Percentiles rank a stretch among this genome's conserved stretches.
Conservation (phyloP, 2,888 invertebrate genomes). For the Meteorus cinctellus region DNA sequence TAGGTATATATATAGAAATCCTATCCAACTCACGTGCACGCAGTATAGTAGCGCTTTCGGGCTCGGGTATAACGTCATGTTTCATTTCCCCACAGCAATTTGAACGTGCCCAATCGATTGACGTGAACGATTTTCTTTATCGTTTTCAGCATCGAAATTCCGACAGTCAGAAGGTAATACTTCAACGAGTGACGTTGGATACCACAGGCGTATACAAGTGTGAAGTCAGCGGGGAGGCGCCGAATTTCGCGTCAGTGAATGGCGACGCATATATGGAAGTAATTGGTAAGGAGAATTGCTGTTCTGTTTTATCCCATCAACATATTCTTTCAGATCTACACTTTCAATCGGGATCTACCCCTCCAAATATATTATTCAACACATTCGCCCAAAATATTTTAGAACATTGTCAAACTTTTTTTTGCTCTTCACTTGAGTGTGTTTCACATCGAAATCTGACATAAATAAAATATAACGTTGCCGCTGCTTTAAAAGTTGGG, state of each 20-base stretch:
- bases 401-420: too few species aligned
- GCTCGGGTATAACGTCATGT: conserved; percentile 1
- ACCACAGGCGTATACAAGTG: conserved; percentile 74
- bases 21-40: conserved; percentile 11
- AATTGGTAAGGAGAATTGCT: conserved; percentile 70
- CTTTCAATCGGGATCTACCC: too few species aligned
- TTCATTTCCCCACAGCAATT: conserved; percentile 22
- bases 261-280: conserved; percentile 75
- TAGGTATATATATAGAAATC: neutral
- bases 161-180: conserved; percentile 66
- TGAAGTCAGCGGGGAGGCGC: conserved; percentile 75
- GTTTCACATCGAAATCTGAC: too few species aligned
- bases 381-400: too few species aligned
- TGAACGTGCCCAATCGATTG: conserved; percentile 23
- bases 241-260: conserved; percentile 73
- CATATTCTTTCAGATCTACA: too few species aligned
- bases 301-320: too few species aligned
- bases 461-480: too few species aligned
- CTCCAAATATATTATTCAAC: too few species aligned
- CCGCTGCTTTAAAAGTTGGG: too few species aligned
- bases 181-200: conserved; percentile 69
- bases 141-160: conserved; percentile 69
- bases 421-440: too few species aligned
- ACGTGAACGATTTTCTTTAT: conserved; percentile 1
- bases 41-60: neutral